phyloP scores from a whole-genome alignment of 2,113 vertebrate genomes.

The Xiphorhynchus elegans region DNA sequence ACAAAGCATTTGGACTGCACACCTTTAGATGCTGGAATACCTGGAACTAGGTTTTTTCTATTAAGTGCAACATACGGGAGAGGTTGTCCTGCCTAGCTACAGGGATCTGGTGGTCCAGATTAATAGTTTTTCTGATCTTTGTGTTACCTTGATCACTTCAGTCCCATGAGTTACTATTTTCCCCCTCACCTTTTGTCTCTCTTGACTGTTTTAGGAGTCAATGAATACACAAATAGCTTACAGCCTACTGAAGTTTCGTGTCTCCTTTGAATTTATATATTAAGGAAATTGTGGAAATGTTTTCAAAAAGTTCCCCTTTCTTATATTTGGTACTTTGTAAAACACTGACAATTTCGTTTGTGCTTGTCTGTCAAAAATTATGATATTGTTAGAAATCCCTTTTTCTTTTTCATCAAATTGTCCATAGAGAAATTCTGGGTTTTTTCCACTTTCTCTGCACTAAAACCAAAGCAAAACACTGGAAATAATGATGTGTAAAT shows the following conservation, averaged over 20 bases:
- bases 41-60: not conserved
- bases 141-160: not conserved
- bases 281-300: not conserved
- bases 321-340: not conserved
- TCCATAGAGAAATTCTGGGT: not conserved
- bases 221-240: not conserved
- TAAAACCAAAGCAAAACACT: not conserved
- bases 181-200: not conserved
- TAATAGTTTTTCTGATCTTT: not conserved
- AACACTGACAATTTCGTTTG: not conserved
- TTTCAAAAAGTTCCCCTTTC: not conserved
- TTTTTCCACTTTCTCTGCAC: not conserved
- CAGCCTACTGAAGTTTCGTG: not conserved
- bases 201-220: not conserved
- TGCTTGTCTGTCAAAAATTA: not conserved
- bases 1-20: not conserved
- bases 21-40: not conserved
- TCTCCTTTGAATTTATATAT: not conserved
- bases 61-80: not conserved
- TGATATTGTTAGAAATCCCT: not conserved
- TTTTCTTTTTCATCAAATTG: not conserved
- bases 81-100: not conserved
- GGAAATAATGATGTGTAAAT: not conserved
- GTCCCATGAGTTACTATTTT: not conserved
- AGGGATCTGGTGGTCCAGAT: not conserved